Percentiles rank a stretch among this genome's conserved stretches.
Conservation (phyloP, 2,888 invertebrate genomes). For the Trichopria drosophilae region DNA sequence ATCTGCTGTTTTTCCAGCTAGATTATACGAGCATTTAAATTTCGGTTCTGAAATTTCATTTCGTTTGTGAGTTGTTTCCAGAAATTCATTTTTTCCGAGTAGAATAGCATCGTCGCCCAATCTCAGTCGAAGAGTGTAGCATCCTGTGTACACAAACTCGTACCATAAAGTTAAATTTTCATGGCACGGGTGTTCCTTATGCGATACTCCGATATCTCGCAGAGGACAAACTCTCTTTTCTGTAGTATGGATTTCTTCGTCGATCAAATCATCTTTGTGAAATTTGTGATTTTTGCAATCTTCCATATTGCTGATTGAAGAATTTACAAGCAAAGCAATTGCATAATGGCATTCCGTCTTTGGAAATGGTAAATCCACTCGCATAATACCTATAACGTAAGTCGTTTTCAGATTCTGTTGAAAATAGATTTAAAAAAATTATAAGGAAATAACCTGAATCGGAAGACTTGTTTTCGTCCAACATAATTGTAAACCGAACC, state of each 20-base stretch:
- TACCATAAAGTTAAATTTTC: slow-evolving; percentile 22
- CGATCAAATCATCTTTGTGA: slow-evolving; percentile 5
- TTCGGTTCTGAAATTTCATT: slow-evolving; percentile 22
- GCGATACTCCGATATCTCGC: neutral
- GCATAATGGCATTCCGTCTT: slow-evolving; percentile 16
- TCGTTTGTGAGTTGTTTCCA: slow-evolving; percentile 26
- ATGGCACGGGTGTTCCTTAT: neutral
- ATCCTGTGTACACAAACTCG: slow-evolving; percentile 30
- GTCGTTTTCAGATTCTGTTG: neutral
- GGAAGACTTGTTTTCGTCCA: slow-evolving; percentile 26
- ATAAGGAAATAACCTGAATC: slow-evolving; percentile 22
- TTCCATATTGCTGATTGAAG: slow-evolving; percentile 16
- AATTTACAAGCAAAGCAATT: slow-evolving; percentile 25
- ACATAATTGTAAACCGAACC: slow-evolving; percentile 23
- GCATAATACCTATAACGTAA: slow-evolving; percentile 24
- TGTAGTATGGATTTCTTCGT: slow-evolving; percentile 25
- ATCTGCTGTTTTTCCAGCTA: slow-evolving; percentile 5
- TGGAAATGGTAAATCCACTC: slow-evolving; percentile 21
- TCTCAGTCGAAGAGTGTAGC: slow-evolving; percentile 28
- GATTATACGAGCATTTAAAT: slow-evolving; percentile 19
- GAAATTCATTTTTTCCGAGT: slow-evolving; percentile 18
- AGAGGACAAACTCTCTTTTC: slow-evolving; percentile 24
- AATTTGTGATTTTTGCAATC: slow-evolving; percentile 25
- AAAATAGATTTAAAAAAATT: neutral
- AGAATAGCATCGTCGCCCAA: slow-evolving; percentile 12